Percentiles rank a stretch among this genome's conserved stretches.
Evolutionary conservation across 2,797 vertebrate genomes (phyloP).

Genomic region (Enteromius argenteus): DNA sequence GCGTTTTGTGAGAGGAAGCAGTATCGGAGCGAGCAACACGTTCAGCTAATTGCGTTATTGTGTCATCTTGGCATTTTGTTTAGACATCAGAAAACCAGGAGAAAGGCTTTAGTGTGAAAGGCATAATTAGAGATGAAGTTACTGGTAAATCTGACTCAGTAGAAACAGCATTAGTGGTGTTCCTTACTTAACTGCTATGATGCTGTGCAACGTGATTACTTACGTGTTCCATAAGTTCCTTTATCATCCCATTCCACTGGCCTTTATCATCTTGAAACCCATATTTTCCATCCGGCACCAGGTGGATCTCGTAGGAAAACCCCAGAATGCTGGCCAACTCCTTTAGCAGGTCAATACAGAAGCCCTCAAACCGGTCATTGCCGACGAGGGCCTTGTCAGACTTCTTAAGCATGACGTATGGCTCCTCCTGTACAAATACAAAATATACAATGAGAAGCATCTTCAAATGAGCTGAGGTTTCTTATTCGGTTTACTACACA

Average conservation of each 20-base stretch:
- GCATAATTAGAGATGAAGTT: background rate
- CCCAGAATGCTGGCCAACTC: constrained; percentile 93
- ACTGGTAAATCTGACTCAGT: constrained; percentile 13
- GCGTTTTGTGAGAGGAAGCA: constrained; percentile 62
- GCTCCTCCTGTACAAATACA: constrained; percentile 88
- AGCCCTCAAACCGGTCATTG: constrained; percentile 97
- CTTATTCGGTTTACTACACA: constrained; percentile 69
- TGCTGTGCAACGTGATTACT: constrained; percentile 71
- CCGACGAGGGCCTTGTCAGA: constrained; percentile 93
- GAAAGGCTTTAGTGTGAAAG: constrained; percentile 23
- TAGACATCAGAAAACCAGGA: constrained; percentile 10
- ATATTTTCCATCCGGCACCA: constrained; percentile 94
- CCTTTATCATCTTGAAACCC: constrained; percentile 98
- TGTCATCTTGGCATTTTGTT: constrained; percentile 34
- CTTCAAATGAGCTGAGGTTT: constrained; percentile 74
- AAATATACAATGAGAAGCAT: constrained; percentile 73
- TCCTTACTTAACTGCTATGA: background rate
- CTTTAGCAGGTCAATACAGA: constrained; percentile 96
- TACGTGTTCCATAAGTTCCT: constrained; percentile 97
- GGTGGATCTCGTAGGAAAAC: constrained; percentile 93
- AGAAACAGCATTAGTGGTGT: constrained; percentile 5
- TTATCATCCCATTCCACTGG: constrained; percentile 98
- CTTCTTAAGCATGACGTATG: constrained; percentile 98
- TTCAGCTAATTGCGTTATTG: constrained; percentile 23
- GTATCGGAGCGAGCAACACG: background rate